Evolutionary conservation across 1,140 invertebrate species (phyloP).

Genomic region (Leptopilina clavipes): DNA sequence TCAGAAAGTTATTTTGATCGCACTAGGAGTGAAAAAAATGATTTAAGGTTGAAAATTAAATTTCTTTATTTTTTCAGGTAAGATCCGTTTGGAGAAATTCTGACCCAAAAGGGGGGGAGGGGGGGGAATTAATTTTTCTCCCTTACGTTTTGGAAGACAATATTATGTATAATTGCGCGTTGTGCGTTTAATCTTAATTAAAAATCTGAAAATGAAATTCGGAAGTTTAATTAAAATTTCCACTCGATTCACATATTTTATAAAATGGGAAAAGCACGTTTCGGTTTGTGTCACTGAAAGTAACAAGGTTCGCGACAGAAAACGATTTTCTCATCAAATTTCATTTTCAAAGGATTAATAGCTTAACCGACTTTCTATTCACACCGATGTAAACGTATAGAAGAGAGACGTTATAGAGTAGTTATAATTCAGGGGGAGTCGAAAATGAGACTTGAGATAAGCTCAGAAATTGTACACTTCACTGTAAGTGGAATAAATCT

Average conservation of each 20-base stretch:
- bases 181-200: conserved; percentile 8
- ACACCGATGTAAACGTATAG: neutral
- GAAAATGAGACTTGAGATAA: neutral
- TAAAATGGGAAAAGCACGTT: conserved; percentile 19
- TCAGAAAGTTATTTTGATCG: too few relatives aligned
- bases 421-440: neutral
- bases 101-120: too few relatives aligned
- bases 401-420: neutral
- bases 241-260: neutral
- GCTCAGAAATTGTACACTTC: neutral
- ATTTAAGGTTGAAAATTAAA: too few relatives aligned
- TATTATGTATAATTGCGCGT: conserved; percentile 9
- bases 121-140: too few relatives aligned
- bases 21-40: too few relatives aligned
- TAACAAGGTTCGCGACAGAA: conserved; percentile 1
- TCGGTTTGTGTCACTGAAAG: conserved; percentile 17
- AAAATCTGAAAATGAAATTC: conserved; percentile 18
- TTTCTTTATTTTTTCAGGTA: too few relatives aligned
- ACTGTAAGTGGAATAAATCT: conserved; percentile 10
- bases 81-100: too few relatives aligned
- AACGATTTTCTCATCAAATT: conserved; percentile 28
- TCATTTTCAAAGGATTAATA: conserved; percentile 22
- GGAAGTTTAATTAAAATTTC: conserved; percentile 28
- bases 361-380: conserved; percentile 2
- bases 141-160: too few relatives aligned